Evolutionary conservation across 2,797 vertebrate species (phyloP).

Genomic region (Eidolon dupreanum): DNA sequence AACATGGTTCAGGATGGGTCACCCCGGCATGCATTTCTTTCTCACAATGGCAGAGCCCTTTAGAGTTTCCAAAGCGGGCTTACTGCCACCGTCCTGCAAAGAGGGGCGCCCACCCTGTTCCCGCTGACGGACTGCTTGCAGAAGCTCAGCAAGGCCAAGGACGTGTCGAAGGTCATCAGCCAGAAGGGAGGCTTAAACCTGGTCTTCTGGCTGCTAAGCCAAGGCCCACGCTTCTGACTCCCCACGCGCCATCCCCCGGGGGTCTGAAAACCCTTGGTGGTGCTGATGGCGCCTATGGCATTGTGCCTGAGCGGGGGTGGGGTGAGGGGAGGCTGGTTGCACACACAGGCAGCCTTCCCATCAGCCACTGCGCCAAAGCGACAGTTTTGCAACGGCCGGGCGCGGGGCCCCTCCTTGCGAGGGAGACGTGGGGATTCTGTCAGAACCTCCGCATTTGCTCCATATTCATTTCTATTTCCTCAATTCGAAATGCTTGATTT

Average conservation of each 20-base stretch:
- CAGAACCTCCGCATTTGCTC: slow-evolving; percentile 70
- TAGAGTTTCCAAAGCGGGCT: neutral
- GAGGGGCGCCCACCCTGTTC: accelerated
- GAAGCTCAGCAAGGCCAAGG: neutral
- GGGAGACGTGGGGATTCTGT: slow-evolving; percentile 61
- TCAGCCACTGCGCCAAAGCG: slow-evolving; percentile 66
- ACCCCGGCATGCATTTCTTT: accelerated
- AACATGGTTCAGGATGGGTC: accelerated
- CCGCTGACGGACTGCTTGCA: neutral
- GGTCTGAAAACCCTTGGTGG: neutral
- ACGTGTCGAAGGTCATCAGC: accelerated
- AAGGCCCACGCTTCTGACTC: neutral
- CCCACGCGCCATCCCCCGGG: neutral
- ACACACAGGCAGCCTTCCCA: slow-evolving; percentile 54
- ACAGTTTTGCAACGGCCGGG: slow-evolving; percentile 61
- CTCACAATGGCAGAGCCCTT: neutral
- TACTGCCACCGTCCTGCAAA: neutral
- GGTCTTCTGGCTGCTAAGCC: neutral
- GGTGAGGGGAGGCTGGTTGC: neutral
- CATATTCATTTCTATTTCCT: slow-evolving; percentile 80
- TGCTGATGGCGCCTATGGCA: slow-evolving; percentile 40
- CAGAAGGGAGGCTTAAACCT: accelerated
- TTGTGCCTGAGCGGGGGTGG: neutral
- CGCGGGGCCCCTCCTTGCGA: slow-evolving; percentile 28
- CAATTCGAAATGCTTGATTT: slow-evolving; percentile 83